Conservation (phyloP, 1,140 invertebrate species). For the Whitmania pigra region DNA sequence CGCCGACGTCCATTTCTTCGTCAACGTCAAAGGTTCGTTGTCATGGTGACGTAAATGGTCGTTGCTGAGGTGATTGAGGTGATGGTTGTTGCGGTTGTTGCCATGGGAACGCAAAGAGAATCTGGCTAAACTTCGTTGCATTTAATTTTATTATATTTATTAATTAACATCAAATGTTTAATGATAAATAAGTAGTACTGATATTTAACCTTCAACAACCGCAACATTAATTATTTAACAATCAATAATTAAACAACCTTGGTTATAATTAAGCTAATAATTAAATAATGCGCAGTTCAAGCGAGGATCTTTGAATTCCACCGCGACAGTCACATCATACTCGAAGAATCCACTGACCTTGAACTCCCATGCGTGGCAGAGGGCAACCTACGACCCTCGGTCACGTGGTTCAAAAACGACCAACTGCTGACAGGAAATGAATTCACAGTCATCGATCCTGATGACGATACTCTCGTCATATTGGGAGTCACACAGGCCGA, state of each 20-base stretch:
- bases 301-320: slow-evolving; percentile 60
- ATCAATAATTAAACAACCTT: too few relatives aligned
- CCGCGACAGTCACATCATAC: slow-evolving; percentile 50
- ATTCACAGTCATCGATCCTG: slow-evolving; percentile 49
- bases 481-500: slow-evolving; percentile 70
- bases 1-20: slow-evolving; percentile 64
- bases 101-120: neutral
- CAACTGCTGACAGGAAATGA: slow-evolving; percentile 41
- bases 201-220: too few relatives aligned
- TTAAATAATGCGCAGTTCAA: too few relatives aligned
- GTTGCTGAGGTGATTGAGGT: neutral
- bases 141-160: neutral
- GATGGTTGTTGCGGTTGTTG: too few relatives aligned
- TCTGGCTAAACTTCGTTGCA: neutral
- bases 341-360: slow-evolving; percentile 68
- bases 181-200: too few relatives aligned
- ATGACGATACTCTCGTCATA: slow-evolving; percentile 58
- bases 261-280: too few relatives aligned
- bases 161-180: too few relatives aligned
- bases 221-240: too few relatives aligned
- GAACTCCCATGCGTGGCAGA: slow-evolving; percentile 72
- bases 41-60: neutral
- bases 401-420: slow-evolving; percentile 84
- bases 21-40: slow-evolving; percentile 62
- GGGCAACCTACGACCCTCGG: slow-evolving; percentile 65